Evolutionary conservation across 2,797 vertebrate species (phyloP).

Genomic region (Enteromius paludinosus): DNA sequence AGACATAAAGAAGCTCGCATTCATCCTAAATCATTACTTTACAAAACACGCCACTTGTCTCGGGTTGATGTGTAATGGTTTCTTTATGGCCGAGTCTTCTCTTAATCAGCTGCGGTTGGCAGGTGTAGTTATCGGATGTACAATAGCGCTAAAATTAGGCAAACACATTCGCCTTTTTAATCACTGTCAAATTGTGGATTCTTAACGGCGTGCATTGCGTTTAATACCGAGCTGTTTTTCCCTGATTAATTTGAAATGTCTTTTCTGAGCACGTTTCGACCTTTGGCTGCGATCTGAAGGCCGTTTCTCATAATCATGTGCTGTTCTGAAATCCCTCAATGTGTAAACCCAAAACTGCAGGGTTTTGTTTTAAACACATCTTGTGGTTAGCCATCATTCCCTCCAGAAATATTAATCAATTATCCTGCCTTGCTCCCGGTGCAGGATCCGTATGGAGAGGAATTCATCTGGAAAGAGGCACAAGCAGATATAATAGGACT

Average conservation of each 20-base stretch:
- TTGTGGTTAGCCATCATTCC: constrained; percentile 81
- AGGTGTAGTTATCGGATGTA: not conserved
- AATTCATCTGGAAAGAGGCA: constrained; percentile 86
- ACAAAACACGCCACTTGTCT: constrained; percentile 68
- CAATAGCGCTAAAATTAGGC: constrained; percentile 33
- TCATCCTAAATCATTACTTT: constrained; percentile 74
- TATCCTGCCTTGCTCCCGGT: constrained; percentile 73
- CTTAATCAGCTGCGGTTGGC: not conserved
- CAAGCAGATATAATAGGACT: constrained; percentile 80
- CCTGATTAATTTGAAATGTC: not conserved
- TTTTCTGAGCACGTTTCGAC: constrained; percentile 15
- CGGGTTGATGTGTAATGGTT: constrained; percentile 24
- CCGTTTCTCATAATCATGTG: constrained; percentile 49
- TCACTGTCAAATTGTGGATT: constrained; percentile 16
- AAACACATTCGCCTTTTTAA: constrained; percentile 23
- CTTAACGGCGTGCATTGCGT: not conserved
- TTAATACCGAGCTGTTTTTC: not conserved
- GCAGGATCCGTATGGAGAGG: constrained; percentile 80
- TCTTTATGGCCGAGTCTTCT: constrained; percentile 24
- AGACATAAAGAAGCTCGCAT: constrained; percentile 75
- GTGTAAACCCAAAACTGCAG: constrained; percentile 47
- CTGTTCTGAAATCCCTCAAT: constrained; percentile 28
- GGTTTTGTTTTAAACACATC: constrained; percentile 76
- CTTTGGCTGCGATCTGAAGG: constrained; percentile 47
- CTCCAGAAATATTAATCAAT: constrained; percentile 88